Base-by-base conservation (phyloP, 92 coral and sea anemone species). In the Porites rus region DNA sequence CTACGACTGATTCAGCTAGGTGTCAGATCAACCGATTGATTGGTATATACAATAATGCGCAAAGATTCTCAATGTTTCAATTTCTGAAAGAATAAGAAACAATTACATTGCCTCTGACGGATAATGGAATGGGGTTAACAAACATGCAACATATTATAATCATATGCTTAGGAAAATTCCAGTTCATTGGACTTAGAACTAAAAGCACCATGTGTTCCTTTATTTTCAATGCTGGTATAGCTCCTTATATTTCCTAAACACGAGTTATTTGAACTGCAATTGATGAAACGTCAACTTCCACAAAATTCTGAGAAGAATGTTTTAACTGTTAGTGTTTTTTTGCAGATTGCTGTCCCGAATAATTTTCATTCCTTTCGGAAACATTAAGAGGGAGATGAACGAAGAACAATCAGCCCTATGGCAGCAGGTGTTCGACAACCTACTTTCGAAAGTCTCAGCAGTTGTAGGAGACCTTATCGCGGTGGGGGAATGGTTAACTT, bases 391-490 rank as follows among this genome's bases (percentile, higher is more conserved):
- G 31, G 16, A n/a, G 8, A 84, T 74, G 16, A 63, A 81, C 8
- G 74, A 73, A 51, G 88, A 74, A 65, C 72, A 78, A 51, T 76
- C 82, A 71, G 65, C 65, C 66, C 79, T 69, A 65, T 88, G 91
- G 91, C 75, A 88, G 18, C 69, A 51, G 14, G 53, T 73, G 9
- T 81, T 81, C 61, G 69, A 81, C 52, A 8, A 24, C 14, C 16
- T 81, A 20, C 56, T 88, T 54, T 1, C 6, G 21, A 50, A 69
- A 51, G 76, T 72, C 7, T 78, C 81, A 56, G 71, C 88, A 53
- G 80, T 84, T 51, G 66, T 89, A 43, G 89, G 92, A 62, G 43
- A 86, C 19, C 82, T 90, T 14, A 86, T 86, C n/a, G 52, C 65
- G 18, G 9, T 86, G 65, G 93, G 93, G 13, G 72, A 85, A 59